phyloP scores from a whole-genome alignment of 2,888 invertebrate species.

The Hemaris fuciformis region DNA sequence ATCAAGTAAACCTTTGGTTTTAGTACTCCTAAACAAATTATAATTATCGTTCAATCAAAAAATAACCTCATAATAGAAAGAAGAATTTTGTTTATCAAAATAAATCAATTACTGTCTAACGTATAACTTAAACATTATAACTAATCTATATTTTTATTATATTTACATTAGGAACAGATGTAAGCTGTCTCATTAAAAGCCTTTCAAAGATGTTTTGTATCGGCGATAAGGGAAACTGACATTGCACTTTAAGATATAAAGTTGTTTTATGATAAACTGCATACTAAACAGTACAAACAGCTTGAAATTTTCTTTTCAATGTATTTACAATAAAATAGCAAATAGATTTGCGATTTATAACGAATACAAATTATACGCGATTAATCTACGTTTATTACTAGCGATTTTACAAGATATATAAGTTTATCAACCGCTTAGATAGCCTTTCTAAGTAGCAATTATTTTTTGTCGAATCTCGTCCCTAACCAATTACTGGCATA shows the following conservation, averaged over 20 bases:
- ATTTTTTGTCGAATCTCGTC: too few relatives aligned
- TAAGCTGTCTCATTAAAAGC: conserved; percentile 1
- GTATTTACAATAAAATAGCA: not conserved
- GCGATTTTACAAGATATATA: too few relatives aligned
- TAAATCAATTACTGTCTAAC: not conserved
- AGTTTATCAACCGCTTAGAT: too few relatives aligned
- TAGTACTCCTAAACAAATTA: too few relatives aligned
- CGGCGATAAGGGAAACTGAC: not conserved
- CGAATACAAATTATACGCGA: not conserved
- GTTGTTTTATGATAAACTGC: conserved; percentile 2
- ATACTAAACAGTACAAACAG: not conserved
- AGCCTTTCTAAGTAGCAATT: too few relatives aligned
- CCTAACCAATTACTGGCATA: too few relatives aligned
- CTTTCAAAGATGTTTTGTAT: not conserved
- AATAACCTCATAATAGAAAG: too few relatives aligned
- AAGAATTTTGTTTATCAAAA: not conserved
- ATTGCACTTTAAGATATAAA: conserved; percentile 6
- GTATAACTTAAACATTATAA: not conserved
- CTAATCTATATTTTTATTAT: not conserved
- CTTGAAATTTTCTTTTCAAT: not conserved
- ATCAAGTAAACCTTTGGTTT: too few relatives aligned
- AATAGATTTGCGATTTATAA: not conserved
- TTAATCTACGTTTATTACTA: too few relatives aligned
- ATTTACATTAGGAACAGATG: not conserved
- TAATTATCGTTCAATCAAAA: too few relatives aligned